Base-by-base conservation (phyloP, 2,888 invertebrate species). In the Hartigia nigra region DNA sequence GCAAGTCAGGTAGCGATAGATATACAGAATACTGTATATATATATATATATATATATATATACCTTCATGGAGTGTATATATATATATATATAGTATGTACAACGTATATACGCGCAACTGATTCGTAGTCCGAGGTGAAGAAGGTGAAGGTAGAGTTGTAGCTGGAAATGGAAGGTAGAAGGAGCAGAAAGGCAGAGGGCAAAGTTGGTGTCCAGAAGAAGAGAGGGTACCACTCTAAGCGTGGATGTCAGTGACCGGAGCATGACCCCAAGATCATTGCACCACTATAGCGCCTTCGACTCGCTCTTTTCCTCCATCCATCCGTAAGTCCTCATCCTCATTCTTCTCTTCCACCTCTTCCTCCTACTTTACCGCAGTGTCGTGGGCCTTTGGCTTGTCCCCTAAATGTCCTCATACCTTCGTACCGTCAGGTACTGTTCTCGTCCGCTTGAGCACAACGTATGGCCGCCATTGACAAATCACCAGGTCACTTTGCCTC, bases 181-280 rank as follows among this genome's bases (percentile, higher is more conserved):
- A 78, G 32, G 77, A 76, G 34, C 34, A 70, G 74, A 32, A 72
- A 36, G 12, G n/a, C 79, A 83, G 85, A 85, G 86, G 85, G 85
- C 84, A 82, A 82, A 82, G 83, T 83, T 83, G 81, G 83, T 80
- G 72, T 80, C 79, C 82, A 80, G 82, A 81, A 84, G 81, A 85
- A 84, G 83, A 84, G 84, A 86, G 82, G 82, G 85, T 82, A 79
- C 80, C 83, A 82, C 72, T 80, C 81, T 82, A 86, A 87, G 85
- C 85, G 84, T 83, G 86, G 89, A 89, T 89, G 90, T 90, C 90
- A 90, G 90, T 89, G 90, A 90, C 90, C 90, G 90, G 88, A 90
- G 89, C 88, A 87, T 90, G 88, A 90, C 89, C 89, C 88, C 89
- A 84, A 85, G 89, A 89, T 88, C 88, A 87, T 90, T 90, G 88